Percentiles rank a stretch among this genome's conserved stretches.
Evolutionary conservation across 1,140 invertebrate genomes (phyloP).

Genomic region (Rhopalosiphum padi): DNA sequence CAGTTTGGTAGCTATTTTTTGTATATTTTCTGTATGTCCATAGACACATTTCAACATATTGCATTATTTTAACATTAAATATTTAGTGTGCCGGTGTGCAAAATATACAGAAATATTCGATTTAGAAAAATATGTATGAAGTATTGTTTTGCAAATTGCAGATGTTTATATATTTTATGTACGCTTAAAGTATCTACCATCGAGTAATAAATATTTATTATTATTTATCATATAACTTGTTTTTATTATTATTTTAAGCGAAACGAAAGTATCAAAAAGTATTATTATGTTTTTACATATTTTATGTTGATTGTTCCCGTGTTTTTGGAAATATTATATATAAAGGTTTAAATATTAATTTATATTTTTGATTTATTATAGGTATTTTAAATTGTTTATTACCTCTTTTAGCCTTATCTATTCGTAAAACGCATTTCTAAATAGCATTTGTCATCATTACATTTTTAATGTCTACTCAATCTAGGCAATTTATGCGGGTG

Average conservation of each 20-base stretch:
- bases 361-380: background rate
- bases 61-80: background rate
- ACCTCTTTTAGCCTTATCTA: background rate
- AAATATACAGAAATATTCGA: background rate
- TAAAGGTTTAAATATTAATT: background rate
- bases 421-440: background rate
- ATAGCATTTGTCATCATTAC: background rate
- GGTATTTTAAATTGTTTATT: background rate
- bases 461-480: background rate
- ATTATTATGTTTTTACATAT: background rate
- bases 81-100: background rate
- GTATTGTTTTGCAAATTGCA: background rate
- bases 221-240: background rate
- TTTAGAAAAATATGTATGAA: background rate
- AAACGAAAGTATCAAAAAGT: background rate
- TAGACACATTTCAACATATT: background rate
- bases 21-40: background rate
- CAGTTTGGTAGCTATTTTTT: background rate
- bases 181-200: background rate
- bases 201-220: background rate
- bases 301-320: background rate
- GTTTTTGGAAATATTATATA: background rate
- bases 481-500: background rate
- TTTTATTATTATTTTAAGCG: background rate
- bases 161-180: background rate